Conservation (phyloP, 2,797 vertebrate species). For the Platyrinchus mystaceus region DNA sequence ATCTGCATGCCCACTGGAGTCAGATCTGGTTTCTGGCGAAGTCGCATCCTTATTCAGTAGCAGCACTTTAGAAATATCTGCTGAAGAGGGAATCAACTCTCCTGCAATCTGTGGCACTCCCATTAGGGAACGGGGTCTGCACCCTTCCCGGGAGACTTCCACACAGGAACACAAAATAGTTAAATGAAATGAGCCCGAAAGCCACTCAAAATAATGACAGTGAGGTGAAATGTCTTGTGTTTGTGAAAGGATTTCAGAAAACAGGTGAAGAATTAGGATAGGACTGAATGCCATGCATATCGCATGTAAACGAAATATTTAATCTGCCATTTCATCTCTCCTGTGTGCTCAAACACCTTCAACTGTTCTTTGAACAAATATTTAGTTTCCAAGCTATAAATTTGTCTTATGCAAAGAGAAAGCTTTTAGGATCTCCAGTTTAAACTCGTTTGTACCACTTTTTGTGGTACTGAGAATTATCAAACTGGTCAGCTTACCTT, state of each 20-base stretch:
- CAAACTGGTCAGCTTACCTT: constrained; percentile 62
- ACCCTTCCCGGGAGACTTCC: neutral
- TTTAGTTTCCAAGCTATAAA: constrained; percentile 65
- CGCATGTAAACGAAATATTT: constrained; percentile 49
- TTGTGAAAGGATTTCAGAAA: constrained; percentile 52
- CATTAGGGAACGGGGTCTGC: neutral
- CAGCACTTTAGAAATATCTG: neutral
- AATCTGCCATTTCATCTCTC: constrained; percentile 44
- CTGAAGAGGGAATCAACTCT: neutral
- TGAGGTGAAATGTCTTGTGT: neutral
- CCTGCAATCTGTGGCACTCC: neutral
- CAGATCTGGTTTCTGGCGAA: constrained; percentile 25
- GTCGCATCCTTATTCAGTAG: neutral
- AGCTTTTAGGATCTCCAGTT: constrained; percentile 64
- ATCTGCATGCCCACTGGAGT: neutral
- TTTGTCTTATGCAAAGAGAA: constrained; percentile 63
- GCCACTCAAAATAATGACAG: neutral
- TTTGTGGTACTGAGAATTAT: constrained; percentile 26
- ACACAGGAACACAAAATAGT: neutral
- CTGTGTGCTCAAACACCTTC: constrained; percentile 35
- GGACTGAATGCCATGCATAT: neutral
- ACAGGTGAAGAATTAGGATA: constrained; percentile 48
- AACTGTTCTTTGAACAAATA: constrained; percentile 65
- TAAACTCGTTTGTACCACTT: constrained; percentile 56
- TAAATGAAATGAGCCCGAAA: neutral